Percentiles rank a stretch among this genome's conserved stretches.
phyloP scores from a whole-genome alignment of 2,888 invertebrate genomes.

The Dendrolimus pini region DNA sequence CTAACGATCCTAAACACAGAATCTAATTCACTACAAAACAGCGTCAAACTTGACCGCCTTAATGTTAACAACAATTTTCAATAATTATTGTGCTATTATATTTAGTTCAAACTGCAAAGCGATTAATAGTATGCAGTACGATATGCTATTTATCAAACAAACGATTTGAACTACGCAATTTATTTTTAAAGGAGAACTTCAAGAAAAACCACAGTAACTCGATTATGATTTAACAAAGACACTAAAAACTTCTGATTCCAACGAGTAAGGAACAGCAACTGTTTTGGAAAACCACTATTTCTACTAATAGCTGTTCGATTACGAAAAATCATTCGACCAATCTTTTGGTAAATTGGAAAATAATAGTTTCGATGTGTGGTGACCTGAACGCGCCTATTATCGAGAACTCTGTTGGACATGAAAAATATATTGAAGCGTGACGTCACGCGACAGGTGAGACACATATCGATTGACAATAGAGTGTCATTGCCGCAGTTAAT shows the following conservation, averaged over 20 bases:
- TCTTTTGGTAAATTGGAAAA: conserved; percentile 47
- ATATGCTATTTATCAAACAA: too few species aligned
- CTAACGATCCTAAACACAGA: background rate
- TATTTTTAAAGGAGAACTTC: too few species aligned
- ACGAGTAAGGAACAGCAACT: background rate
- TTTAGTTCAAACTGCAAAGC: too few species aligned
- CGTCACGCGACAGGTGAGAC: conserved; percentile 28
- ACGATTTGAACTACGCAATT: too few species aligned
- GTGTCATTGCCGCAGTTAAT: too few species aligned
- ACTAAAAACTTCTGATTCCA: background rate
- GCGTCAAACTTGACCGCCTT: background rate
- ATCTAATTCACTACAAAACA: background rate
- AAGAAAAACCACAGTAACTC: too few species aligned
- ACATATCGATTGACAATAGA: conserved; percentile 29
- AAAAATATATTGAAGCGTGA: conserved; percentile 48
- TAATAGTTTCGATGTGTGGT: conserved; percentile 42
- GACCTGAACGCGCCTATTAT: conserved; percentile 35
- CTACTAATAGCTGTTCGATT: conserved; percentile 25
- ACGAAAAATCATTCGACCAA: conserved; percentile 31
- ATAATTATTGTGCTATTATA: too few species aligned
- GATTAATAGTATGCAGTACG: too few species aligned
- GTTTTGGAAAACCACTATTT: background rate
- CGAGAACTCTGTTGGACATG: conserved; percentile 24
- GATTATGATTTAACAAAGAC: too few species aligned
- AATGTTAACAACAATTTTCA: too few species aligned